Percentiles rank a stretch among this genome's conserved stretches.
These are phyloP conservation scores for Dermatemys mawii DNA, from an alignment of 2,113 vertebrate species.

Conservation along the genomic window DNA sequence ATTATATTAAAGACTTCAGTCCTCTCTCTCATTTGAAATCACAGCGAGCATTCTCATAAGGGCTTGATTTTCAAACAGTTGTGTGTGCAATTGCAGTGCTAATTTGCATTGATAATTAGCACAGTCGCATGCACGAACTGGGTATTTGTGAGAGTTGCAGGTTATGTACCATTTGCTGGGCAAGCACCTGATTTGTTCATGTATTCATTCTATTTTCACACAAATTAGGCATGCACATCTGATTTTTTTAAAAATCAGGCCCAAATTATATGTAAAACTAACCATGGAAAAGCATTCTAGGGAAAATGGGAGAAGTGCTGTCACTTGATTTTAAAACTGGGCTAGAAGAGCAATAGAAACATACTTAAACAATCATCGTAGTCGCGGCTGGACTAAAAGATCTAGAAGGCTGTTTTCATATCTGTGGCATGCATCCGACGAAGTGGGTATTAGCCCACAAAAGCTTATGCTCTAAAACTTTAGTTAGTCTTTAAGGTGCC, in stretches of 20 bases:
- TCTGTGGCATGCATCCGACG: too few relatives aligned
- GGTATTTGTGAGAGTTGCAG: not conserved
- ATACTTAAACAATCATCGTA: not conserved
- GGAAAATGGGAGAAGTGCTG: not conserved
- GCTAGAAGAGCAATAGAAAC: not conserved
- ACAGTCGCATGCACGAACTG: not conserved
- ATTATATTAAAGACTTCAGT: not conserved
- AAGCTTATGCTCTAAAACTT: too few relatives aligned
- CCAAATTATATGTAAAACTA: not conserved
- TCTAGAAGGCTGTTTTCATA: not conserved
- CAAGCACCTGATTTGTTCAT: not conserved
- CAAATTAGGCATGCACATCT: not conserved
- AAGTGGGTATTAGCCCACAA: too few relatives aligned
- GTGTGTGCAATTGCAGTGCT: not conserved
- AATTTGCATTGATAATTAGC: not conserved
- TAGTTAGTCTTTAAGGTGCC: too few relatives aligned
- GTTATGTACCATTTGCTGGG: not conserved
- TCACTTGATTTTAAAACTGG: not conserved
- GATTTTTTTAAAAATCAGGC: not conserved
- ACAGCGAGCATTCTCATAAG: not conserved
- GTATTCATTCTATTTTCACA: not conserved
- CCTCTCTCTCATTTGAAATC: not conserved
- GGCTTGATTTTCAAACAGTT: not conserved
- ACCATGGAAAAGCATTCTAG: not conserved
- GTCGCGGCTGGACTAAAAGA: not conserved